Percentiles rank a stretch among this genome's conserved stretches.
phyloP scores from a whole-genome alignment of 2,888 invertebrate genomes.

The Melipona beecheii region DNA sequence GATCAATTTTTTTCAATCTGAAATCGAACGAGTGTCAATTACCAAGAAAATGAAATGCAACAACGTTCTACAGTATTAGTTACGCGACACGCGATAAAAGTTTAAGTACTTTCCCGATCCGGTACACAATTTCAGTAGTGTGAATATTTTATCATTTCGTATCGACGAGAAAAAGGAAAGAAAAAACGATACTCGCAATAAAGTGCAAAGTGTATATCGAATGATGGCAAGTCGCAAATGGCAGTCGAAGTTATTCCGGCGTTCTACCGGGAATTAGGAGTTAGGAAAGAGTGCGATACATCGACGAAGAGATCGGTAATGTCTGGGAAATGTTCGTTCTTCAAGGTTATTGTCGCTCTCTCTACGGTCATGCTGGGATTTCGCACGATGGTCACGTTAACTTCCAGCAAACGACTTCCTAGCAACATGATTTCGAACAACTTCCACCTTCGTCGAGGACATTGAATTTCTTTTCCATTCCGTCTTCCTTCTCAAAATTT shows the following conservation, averaged over 20 bases:
- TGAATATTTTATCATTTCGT: not conserved
- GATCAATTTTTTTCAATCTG: no score
- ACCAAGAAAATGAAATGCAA: no score
- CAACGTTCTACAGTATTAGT: no score
- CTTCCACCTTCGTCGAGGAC: not conserved
- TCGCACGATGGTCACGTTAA: slow-evolving; percentile 68
- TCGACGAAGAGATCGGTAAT: slow-evolving; percentile 60
- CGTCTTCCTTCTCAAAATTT: not conserved
- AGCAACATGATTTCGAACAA: slow-evolving; percentile 49
- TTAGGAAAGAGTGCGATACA: slow-evolving; percentile 53
- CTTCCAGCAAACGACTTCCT: slow-evolving; percentile 44
- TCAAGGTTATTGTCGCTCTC: slow-evolving; percentile 58
- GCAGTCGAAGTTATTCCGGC: slow-evolving; percentile 6
- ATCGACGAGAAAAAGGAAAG: not conserved
- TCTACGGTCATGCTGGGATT: slow-evolving; percentile 69
- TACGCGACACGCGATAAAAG: not conserved
- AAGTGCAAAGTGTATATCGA: not conserved
- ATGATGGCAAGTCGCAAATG: not conserved
- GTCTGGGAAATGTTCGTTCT: slow-evolving; percentile 58
- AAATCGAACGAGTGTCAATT: no score
- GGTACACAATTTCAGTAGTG: not conserved
- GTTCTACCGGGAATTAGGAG: slow-evolving; percentile 4
- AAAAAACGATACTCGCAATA: not conserved
- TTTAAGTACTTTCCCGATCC: not conserved
- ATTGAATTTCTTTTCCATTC: not conserved